phyloP scores from a whole-genome alignment of 2,888 invertebrate genomes.

The Quadriops clusia region DNA sequence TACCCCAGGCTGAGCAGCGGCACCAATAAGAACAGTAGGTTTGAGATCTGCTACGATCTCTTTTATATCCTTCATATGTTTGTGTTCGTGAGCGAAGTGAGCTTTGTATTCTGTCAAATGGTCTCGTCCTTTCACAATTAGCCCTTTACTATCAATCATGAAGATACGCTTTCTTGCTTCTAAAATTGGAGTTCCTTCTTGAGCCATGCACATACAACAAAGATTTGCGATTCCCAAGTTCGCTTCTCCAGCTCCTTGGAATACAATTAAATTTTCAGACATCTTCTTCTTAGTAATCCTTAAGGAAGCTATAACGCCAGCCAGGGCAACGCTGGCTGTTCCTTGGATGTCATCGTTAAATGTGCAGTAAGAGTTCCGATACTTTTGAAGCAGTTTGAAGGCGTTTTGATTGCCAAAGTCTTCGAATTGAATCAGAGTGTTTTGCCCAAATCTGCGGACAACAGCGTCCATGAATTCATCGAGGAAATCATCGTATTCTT shows the following conservation, averaged over 20 bases:
- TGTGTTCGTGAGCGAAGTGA: slow-evolving; percentile 66
- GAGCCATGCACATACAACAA: slow-evolving; percentile 84
- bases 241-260: slow-evolving; percentile 90
- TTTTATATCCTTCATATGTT: slow-evolving; percentile 62
- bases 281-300: slow-evolving; percentile 72
- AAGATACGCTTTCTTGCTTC: slow-evolving; percentile 77
- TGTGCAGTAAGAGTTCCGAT: slow-evolving; percentile 79
- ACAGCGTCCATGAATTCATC: slow-evolving; percentile 96
- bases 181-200: slow-evolving; percentile 62
- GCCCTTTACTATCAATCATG: slow-evolving; percentile 93
- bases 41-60: slow-evolving; percentile 72
- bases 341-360: slow-evolving; percentile 99
- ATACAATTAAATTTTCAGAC: slow-evolving; percentile 76
- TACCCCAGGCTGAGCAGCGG: slow-evolving; percentile 88
- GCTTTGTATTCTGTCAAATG: slow-evolving; percentile 67
- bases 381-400: slow-evolving; percentile 82
- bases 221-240: slow-evolving; percentile 75
- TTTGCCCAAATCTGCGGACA: slow-evolving; percentile 74
- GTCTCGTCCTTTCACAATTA: slow-evolving; percentile 80
- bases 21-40: slow-evolving; percentile 89
- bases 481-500: slow-evolving; percentile 80
- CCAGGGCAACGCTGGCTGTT: slow-evolving; percentile 91
- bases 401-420: slow-evolving; percentile 98
- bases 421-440: slow-evolving; percentile 86
- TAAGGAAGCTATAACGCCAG: slow-evolving; percentile 80